Percentiles rank a stretch among this genome's conserved stretches.
phyloP scores from a whole-genome alignment of 2,113 vertebrate species.

The Lepus americanus region DNA sequence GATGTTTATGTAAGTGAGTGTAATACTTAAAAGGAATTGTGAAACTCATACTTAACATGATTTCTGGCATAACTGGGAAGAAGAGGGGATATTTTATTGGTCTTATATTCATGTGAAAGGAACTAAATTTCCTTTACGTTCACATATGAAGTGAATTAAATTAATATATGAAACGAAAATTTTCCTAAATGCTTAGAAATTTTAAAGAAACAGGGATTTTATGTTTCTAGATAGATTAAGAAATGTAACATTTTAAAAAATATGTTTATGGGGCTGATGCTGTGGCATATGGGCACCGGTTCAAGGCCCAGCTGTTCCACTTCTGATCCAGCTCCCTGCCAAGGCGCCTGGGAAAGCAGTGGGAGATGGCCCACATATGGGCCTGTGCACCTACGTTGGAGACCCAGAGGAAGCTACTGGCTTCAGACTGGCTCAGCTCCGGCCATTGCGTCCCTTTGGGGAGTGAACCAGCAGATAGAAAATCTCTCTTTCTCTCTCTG shows the following conservation, averaged over 20 bases:
- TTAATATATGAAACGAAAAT: conserved; percentile 11
- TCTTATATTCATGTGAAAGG: not conserved
- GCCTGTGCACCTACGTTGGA: too few relatives aligned
- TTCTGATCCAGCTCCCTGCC: too few relatives aligned
- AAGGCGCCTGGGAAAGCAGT: too few relatives aligned
- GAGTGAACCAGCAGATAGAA: too few relatives aligned
- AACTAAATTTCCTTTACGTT: not conserved
- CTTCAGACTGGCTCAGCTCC: too few relatives aligned
- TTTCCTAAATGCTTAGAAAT: conserved; percentile 47
- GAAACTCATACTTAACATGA: not conserved
- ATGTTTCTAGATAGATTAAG: not conserved
- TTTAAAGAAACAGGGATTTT: conserved; percentile 14
- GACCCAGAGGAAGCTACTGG: too few relatives aligned
- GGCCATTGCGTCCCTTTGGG: too few relatives aligned
- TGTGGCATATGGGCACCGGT: too few relatives aligned
- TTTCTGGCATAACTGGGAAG: not conserved
- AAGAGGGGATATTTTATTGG: conserved; percentile 43
- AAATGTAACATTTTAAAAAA: not conserved
- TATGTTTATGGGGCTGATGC: not conserved
- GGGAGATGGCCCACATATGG: too few relatives aligned
- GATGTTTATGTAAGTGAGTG: conserved; percentile 28
- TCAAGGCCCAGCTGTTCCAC: too few relatives aligned
- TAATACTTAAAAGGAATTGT: conserved; percentile 33
- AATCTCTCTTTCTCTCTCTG: too few relatives aligned
- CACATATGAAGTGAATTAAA: not conserved